Evolutionary conservation across 2,888 invertebrate genomes (phyloP).

Genomic region (Agrochola lota): DNA sequence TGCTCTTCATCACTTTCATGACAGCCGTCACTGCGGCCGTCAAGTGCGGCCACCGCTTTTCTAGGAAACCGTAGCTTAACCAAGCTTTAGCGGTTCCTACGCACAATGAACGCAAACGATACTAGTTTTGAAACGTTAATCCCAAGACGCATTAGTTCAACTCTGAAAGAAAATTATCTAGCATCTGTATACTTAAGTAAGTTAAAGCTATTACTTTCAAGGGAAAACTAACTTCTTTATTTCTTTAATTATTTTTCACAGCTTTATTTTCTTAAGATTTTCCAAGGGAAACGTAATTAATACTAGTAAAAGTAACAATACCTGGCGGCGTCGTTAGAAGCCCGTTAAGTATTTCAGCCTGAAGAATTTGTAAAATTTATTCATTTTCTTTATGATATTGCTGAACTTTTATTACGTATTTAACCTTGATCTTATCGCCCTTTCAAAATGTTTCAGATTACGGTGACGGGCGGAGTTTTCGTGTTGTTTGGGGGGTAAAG

Average conservation of each 20-base stretch:
- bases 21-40: too few relatives aligned
- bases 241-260: conserved; percentile 49
- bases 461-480: conserved; percentile 16
- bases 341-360: conserved; percentile 30
- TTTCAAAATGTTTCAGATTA: conserved; percentile 33
- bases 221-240: conserved; percentile 31
- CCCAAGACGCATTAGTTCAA: not conserved
- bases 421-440: conserved; percentile 40
- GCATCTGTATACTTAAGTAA: conserved; percentile 3
- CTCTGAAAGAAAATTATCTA: conserved; percentile 6
- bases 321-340: conserved; percentile 34
- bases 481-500: not conserved
- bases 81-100: too few relatives aligned
- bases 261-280: conserved; percentile 32
- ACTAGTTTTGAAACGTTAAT: conserved; percentile 1
- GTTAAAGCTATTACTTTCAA: conserved; percentile 24
- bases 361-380: conserved; percentile 43
- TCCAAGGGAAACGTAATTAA: conserved; percentile 49
- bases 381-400: conserved; percentile 52
- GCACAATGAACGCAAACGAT: too few relatives aligned
- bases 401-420: conserved; percentile 38
- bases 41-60: too few relatives aligned
- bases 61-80: too few relatives aligned
- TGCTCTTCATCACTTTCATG: too few relatives aligned
- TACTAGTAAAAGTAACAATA: conserved; percentile 51